Evolutionary conservation across 2,113 vertebrate species (phyloP).

Genomic region (Aegithalos caudatus): DNA sequence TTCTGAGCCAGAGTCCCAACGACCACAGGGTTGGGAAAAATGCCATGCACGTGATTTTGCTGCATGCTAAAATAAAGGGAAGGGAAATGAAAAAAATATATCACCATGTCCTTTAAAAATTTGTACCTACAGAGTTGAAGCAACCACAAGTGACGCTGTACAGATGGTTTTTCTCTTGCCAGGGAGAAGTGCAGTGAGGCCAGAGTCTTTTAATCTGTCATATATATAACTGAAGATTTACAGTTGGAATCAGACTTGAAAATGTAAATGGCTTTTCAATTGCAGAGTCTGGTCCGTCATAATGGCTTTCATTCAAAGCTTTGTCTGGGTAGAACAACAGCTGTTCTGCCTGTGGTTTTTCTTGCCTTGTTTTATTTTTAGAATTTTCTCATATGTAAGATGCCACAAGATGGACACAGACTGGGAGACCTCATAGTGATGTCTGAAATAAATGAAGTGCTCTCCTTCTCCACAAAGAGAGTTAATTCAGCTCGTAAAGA

Average conservation of each 20-base stretch:
- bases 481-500: not conserved
- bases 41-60: not conserved
- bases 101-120: constrained; percentile 16
- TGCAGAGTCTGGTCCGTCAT: not conserved
- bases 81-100: constrained; percentile 38
- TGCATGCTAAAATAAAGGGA: not conserved
- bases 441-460: not conserved
- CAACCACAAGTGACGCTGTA: constrained; percentile 16
- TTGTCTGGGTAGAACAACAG: constrained; percentile 32
- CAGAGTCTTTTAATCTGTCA: constrained; percentile 19
- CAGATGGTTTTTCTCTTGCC: constrained; percentile 38
- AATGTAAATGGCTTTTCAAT: constrained; percentile 45
- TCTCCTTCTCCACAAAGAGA: not conserved
- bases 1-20: not conserved
- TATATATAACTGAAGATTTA: constrained; percentile 26
- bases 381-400: constrained; percentile 8
- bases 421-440: not conserved
- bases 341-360: constrained; percentile 18
- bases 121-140: constrained; percentile 36
- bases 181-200: not conserved
- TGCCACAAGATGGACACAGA: not conserved
- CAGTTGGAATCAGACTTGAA: constrained; percentile 3
- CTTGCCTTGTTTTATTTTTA: constrained; percentile 40
- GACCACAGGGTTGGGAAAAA: not conserved
- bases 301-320: constrained; percentile 18